These are phyloP conservation scores for Nomada ruficornis DNA, from an alignment of 2,888 invertebrate genomes.

Conservation along the genomic window DNA sequence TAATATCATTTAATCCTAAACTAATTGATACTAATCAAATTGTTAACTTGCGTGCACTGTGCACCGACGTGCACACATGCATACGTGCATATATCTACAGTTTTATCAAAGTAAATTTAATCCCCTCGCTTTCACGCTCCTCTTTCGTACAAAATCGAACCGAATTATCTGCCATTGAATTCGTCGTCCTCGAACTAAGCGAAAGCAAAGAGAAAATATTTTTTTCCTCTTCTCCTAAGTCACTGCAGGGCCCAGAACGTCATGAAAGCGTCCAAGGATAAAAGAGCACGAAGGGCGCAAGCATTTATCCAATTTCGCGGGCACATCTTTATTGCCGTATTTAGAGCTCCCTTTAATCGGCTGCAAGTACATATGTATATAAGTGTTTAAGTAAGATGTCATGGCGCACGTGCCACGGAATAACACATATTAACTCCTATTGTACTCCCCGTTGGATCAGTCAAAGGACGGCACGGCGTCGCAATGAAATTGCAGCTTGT, in stretches of 20 bases:
- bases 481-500: slow-evolving; percentile 34
- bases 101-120: too few relatives aligned
- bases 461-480: slow-evolving; percentile 18
- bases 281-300: background rate
- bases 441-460: slow-evolving; percentile 15
- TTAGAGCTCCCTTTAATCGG: slow-evolving; percentile 21
- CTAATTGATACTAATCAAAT: slow-evolving; percentile 5
- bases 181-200: too few relatives aligned
- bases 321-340: slow-evolving; percentile 17
- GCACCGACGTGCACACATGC: background rate
- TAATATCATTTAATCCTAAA: slow-evolving; percentile 45
- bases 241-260: too few relatives aligned
- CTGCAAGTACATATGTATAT: background rate
- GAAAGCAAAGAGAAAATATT: too few relatives aligned
- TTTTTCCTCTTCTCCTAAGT: too few relatives aligned
- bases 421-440: slow-evolving; percentile 43
- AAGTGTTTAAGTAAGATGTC: slow-evolving; percentile 31
- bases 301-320: background rate
- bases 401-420: slow-evolving; percentile 41
- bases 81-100: too few relatives aligned
- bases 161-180: too few relatives aligned
- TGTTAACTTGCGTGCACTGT: background rate
- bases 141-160: too few relatives aligned
- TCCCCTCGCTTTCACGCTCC: too few relatives aligned
- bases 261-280: background rate